Conservation (phyloP, 2,113 vertebrate genomes). For the Shinisaurus crocodilurus region DNA sequence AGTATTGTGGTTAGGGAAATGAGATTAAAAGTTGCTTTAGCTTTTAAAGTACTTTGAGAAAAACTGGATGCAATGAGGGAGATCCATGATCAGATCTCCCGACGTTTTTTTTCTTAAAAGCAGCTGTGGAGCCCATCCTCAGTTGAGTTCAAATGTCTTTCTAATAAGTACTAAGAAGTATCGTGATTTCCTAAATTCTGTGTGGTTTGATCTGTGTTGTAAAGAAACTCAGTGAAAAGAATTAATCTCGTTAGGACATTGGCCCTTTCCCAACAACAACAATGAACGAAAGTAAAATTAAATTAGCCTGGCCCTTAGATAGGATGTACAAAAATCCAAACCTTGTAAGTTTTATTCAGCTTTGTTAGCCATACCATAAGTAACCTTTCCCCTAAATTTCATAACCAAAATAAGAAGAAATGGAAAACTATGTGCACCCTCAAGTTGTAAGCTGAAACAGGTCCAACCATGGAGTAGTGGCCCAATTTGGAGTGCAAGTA, state of each 20-base stretch:
- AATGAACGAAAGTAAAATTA: background rate
- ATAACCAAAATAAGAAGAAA: background rate
- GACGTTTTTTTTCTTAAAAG: no score
- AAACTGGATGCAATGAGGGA: background rate
- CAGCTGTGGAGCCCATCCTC: no score
- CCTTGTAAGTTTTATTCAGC: background rate
- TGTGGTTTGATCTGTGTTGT: background rate
- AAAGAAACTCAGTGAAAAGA: background rate
- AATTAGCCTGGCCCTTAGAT: background rate
- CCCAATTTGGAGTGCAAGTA: background rate
- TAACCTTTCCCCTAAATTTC: background rate
- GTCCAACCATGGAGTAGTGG: background rate
- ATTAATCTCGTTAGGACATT: background rate
- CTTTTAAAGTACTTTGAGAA: background rate
- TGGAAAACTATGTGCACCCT: background rate
- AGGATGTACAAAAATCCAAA: background rate
- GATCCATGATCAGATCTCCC: background rate
- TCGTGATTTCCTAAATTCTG: background rate
- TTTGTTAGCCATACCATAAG: background rate
- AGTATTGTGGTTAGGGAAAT: background rate
- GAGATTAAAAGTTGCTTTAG: background rate
- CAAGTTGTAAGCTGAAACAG: background rate
- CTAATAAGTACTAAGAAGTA: background rate
- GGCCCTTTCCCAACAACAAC: background rate
- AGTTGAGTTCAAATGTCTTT: background rate